phyloP scores from a whole-genome alignment of 2,888 invertebrate genomes.

The Catocala fraxini region DNA sequence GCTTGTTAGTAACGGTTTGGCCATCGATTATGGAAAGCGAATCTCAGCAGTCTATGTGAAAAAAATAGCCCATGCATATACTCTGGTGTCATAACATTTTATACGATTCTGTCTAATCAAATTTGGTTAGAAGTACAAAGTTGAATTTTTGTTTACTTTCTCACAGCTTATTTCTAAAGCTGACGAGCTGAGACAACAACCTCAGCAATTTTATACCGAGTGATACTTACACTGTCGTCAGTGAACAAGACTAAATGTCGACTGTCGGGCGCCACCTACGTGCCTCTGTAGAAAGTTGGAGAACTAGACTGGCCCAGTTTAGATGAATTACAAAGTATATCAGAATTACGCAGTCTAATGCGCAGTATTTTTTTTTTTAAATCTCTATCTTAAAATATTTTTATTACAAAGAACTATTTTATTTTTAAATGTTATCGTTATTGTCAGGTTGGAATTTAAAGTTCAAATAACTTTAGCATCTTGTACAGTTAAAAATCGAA shows the following conservation, averaged over 20 bases:
- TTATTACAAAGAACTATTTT: not conserved
- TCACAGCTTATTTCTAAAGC: constrained; percentile 36
- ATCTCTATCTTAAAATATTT: constrained; percentile 40
- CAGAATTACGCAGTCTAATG: constrained; percentile 52
- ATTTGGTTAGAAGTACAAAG: constrained; percentile 50
- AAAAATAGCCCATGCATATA: constrained; percentile 52
- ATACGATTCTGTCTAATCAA: constrained; percentile 46
- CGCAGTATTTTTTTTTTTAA: constrained; percentile 70
- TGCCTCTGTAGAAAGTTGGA: constrained; percentile 82
- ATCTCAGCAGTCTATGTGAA: constrained; percentile 63
- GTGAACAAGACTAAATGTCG: constrained; percentile 64
- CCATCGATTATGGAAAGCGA: constrained; percentile 78
- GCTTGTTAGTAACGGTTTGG: constrained; percentile 75
- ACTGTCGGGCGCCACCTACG: constrained; percentile 70
- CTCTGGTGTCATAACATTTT: constrained; percentile 60
- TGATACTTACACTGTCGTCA: constrained; percentile 60
- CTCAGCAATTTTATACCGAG: constrained; percentile 36
- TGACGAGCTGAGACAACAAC: constrained; percentile 46
- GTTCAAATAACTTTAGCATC: too few species aligned
- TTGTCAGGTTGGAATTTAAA: too few species aligned
- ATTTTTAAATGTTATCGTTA: not conserved
- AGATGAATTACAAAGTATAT: constrained; percentile 66
- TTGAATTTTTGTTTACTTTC: constrained; percentile 43
- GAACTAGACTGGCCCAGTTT: constrained; percentile 80
- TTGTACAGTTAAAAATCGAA: constrained; percentile 16